phyloP scores from a whole-genome alignment of 1,140 invertebrate genomes.

The Platorchestia sp. region DNA sequence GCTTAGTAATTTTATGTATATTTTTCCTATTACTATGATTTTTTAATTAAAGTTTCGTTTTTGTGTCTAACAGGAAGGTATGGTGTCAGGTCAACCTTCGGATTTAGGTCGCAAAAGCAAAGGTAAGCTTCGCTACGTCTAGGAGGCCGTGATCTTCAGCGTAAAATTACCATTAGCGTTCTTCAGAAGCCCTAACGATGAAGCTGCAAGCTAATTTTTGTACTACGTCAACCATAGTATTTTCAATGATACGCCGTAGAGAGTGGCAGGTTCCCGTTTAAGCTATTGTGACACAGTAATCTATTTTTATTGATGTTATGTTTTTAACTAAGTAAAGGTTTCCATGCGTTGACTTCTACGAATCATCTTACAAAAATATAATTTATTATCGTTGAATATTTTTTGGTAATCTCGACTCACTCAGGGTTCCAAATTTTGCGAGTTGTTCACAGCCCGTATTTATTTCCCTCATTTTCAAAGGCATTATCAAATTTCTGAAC shows the following conservation, averaged over 20 bases:
- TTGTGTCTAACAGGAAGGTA: slow-evolving; percentile 8
- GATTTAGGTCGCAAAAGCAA: slow-evolving; percentile 74
- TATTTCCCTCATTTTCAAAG: not conserved
- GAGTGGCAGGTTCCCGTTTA: not conserved
- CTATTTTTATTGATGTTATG: not conserved
- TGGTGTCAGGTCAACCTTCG: not conserved
- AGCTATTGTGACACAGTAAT: not conserved
- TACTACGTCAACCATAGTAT: not conserved
- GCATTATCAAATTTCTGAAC: slow-evolving; percentile 23
- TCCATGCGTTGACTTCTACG: not conserved
- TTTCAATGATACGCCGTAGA: not conserved
- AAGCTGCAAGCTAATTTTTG: not conserved
- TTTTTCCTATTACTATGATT: too few relatives aligned
- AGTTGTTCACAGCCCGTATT: not conserved
- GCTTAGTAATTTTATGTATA: too few relatives aligned
- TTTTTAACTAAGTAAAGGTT: not conserved
- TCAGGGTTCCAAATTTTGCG: not conserved
- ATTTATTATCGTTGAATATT: not conserved
- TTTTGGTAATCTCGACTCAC: not conserved
- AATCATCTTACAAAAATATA: not conserved
- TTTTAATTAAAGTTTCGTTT: not conserved
- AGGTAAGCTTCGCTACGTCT: slow-evolving; percentile 97
- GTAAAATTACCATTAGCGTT: not conserved
- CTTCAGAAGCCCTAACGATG: not conserved
- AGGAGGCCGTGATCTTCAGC: slow-evolving; percentile 58